Conservation (phyloP, 2,888 invertebrate genomes). For the Sclerodermus sp. region DNA sequence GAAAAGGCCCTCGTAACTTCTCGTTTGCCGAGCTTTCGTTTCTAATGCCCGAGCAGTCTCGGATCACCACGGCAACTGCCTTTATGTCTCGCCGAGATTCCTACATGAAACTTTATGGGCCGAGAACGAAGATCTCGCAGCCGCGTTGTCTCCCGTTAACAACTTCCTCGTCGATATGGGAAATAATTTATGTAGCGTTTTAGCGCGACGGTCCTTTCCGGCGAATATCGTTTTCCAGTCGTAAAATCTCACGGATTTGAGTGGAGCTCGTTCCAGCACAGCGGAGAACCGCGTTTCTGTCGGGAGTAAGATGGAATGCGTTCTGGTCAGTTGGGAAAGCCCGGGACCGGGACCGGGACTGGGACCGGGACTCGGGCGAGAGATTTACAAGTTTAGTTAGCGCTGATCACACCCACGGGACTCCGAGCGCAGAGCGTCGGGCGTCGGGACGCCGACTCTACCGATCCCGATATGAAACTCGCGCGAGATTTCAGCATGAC, state of each 20-base stretch:
- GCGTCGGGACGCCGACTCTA: slow-evolving; percentile 36
- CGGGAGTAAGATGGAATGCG: slow-evolving; percentile 53
- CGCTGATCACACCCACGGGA: slow-evolving; percentile 56
- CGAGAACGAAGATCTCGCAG: slow-evolving; percentile 10
- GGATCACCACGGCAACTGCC: slow-evolving; percentile 33
- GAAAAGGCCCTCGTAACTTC: slow-evolving; percentile 46
- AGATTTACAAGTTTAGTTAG: slow-evolving; percentile 59
- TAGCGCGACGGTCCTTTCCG: no score
- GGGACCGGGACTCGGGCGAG: slow-evolving; percentile 26
- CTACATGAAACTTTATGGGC: slow-evolving; percentile 47
- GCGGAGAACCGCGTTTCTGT: no score
- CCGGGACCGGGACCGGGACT: slow-evolving; percentile 27
- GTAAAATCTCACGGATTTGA: no score
- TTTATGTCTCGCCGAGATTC: slow-evolving; percentile 32
- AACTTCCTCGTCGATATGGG: no score
- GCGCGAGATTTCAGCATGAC: no score
- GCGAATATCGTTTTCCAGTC: no score
- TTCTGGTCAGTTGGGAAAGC: slow-evolving; percentile 56
- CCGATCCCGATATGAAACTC: slow-evolving; percentile 4
- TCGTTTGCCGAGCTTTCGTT: slow-evolving; percentile 47
- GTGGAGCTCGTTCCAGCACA: no score
- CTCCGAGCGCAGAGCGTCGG: no score
- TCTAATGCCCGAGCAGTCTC: slow-evolving; percentile 35
- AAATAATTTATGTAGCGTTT: no score
- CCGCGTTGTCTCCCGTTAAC: no score